Conservation (phyloP, 2,888 invertebrate genomes). For the Leptopilina syphax region DNA sequence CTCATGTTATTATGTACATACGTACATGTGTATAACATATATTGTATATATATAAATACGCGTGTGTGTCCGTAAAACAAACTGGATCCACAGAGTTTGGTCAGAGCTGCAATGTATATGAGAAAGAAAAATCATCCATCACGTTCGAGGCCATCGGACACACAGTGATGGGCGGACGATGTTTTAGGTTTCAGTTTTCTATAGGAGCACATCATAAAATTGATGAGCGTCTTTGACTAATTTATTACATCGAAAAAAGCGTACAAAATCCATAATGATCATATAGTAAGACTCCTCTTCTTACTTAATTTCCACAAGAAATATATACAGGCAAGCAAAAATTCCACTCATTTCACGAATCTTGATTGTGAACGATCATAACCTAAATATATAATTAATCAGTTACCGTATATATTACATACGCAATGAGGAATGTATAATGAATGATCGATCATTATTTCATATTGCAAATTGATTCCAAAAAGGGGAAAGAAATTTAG, state of each 20-base stretch:
- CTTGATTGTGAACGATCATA: neutral
- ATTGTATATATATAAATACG: neutral
- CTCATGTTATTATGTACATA: neutral
- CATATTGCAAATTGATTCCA: neutral
- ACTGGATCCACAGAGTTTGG: slow-evolving; percentile 45
- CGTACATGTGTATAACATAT: too few relatives aligned
- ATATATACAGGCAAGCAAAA: slow-evolving; percentile 1
- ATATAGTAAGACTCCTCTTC: slow-evolving; percentile 25
- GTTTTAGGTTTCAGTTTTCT: slow-evolving; percentile 62
- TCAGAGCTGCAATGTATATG: slow-evolving; percentile 49
- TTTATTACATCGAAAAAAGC: slow-evolving; percentile 72
- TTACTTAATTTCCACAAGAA: slow-evolving; percentile 24
- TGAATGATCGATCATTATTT: too few relatives aligned
- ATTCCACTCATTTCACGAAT: slow-evolving; percentile 23
- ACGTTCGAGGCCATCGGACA: slow-evolving; percentile 71
- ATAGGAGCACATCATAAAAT: slow-evolving; percentile 70
- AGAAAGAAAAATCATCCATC: slow-evolving; percentile 74
- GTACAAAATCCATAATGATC: slow-evolving; percentile 72
- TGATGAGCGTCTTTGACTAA: slow-evolving; percentile 76
- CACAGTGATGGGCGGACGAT: slow-evolving; percentile 60
- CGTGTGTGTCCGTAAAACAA: slow-evolving; percentile 15
- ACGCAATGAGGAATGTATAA: too few relatives aligned
- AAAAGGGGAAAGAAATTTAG: too few relatives aligned
- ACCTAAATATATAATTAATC: neutral
- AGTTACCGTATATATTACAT: neutral